A percentile compares a stretch with the other conserved stretches of the same genome.
Evolutionary conservation across 2,888 invertebrate species (phyloP).

Genomic region (Thymelicus acteon): DNA sequence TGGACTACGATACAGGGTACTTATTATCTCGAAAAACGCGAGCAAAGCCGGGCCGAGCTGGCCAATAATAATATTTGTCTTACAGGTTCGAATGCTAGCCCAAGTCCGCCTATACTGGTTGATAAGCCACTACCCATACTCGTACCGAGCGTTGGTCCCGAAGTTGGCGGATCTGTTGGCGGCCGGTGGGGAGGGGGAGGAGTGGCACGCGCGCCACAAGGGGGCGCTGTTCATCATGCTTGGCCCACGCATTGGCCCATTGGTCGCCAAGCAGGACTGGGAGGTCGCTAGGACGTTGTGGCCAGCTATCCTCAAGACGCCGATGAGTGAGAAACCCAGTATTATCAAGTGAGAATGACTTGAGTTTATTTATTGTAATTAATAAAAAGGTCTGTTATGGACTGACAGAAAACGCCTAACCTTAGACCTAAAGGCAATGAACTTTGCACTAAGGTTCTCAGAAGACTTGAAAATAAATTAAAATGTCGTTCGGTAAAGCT

Average conservation of each 20-base stretch:
- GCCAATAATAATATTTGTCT: background rate
- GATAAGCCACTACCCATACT: slow-evolving; percentile 88
- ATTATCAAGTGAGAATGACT: slow-evolving; percentile 83
- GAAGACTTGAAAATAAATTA: too few relatives aligned
- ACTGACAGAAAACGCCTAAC: too few relatives aligned
- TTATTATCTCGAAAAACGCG: too few relatives aligned
- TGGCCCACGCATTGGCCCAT: slow-evolving; percentile 86
- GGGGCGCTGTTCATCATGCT: slow-evolving; percentile 91
- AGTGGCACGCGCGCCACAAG: slow-evolving; percentile 76
- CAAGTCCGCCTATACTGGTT: slow-evolving; percentile 87
- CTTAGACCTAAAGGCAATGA: too few relatives aligned
- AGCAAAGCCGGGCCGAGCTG: too few relatives aligned
- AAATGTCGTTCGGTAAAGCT: too few relatives aligned
- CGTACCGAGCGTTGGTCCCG: slow-evolving; percentile 88
- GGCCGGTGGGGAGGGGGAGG: slow-evolving; percentile 75
- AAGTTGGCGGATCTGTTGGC: slow-evolving; percentile 85
- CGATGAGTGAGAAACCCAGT: slow-evolving; percentile 94
- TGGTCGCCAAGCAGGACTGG: slow-evolving; percentile 92
- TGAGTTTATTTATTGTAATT: too few relatives aligned
- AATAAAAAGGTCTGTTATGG: too few relatives aligned
- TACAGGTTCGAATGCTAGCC: slow-evolving; percentile 86
- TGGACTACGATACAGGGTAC: too few relatives aligned
- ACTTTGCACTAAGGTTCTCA: too few relatives aligned
- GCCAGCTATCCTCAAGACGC: slow-evolving; percentile 91
- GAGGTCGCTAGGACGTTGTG: slow-evolving; percentile 88